phyloP scores from a whole-genome alignment of 2,797 vertebrate species.

The Liasis olivaceus region DNA sequence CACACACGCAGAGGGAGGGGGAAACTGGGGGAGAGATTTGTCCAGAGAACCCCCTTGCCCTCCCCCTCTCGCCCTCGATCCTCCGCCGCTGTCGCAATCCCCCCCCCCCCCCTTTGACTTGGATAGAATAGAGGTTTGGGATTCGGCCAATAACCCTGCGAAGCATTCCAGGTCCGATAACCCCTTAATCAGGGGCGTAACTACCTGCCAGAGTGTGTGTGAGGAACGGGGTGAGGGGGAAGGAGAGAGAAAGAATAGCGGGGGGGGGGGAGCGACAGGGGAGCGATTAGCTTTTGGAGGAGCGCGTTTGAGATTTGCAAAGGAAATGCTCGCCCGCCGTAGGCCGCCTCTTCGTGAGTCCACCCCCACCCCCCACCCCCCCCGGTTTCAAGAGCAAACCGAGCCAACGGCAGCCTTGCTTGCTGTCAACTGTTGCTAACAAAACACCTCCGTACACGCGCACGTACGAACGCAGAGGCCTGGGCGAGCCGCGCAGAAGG shows the following conservation, averaged over 20 bases:
- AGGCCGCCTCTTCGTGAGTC: no score
- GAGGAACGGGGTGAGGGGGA: background rate
- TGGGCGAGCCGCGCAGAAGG: no score
- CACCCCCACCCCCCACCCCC: no score
- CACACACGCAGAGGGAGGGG: background rate
- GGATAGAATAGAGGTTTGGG: constrained; percentile 4
- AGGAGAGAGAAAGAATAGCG: background rate
- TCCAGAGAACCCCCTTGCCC: background rate
- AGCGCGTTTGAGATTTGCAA: background rate
- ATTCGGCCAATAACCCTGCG: background rate
- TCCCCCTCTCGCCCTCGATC: no score
- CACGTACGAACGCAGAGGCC: no score
- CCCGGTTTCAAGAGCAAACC: background rate
- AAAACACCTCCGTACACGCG: background rate
- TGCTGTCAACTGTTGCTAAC: background rate
- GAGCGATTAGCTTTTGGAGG: background rate
- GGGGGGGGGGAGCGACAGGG: background rate
- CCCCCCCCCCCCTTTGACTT: background rate
- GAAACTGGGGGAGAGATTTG: background rate
- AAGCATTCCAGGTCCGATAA: constrained; percentile 11
- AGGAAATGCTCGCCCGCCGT: background rate
- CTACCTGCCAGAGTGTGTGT: constrained; percentile 27
- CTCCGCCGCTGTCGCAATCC: background rate
- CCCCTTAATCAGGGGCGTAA: background rate
- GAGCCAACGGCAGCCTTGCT: background rate